A percentile compares a stretch with the other conserved stretches of the same genome.
phyloP scores from a whole-genome alignment of 2,888 invertebrate species.

The Nymphalis polychloros region DNA sequence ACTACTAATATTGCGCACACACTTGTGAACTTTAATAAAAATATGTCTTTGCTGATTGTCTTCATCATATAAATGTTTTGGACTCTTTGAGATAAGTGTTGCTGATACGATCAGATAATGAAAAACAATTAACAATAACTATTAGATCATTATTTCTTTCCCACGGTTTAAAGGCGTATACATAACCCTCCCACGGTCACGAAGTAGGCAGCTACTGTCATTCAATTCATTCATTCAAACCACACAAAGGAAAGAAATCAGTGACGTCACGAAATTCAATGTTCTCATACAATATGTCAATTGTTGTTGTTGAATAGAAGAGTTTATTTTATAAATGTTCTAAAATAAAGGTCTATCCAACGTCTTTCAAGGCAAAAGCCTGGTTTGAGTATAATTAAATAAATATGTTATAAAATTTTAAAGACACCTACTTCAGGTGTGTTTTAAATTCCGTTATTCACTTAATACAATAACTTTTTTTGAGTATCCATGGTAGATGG shows the following conservation, averaged over 20 bases:
- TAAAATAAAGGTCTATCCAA: background rate
- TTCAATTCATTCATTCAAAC: constrained; percentile 40
- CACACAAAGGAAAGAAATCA: constrained; percentile 40
- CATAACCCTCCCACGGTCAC: constrained; percentile 52
- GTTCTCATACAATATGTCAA: constrained; percentile 37
- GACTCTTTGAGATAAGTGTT: too few species aligned
- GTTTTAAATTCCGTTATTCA: too few species aligned
- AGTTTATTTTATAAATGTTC: constrained; percentile 25
- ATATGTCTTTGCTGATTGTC: too few species aligned
- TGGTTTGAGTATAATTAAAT: too few species aligned
- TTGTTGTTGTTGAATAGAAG: constrained; percentile 31
- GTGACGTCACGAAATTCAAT: constrained; percentile 37
- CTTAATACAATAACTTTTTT: too few species aligned
- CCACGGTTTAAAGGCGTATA: constrained; percentile 52
- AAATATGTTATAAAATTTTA: too few species aligned
- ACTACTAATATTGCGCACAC: too few species aligned
- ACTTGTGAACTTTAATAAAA: too few species aligned
- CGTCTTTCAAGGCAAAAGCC: background rate
- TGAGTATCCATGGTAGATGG: too few species aligned
- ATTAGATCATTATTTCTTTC: constrained; percentile 39
- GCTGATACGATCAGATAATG: background rate
- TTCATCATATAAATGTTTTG: too few species aligned
- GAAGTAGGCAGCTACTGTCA: constrained; percentile 38
- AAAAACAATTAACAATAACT: background rate
- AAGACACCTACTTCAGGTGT: too few species aligned